phyloP scores from a whole-genome alignment of 2,113 vertebrate species.

The Nanger granti region DNA sequence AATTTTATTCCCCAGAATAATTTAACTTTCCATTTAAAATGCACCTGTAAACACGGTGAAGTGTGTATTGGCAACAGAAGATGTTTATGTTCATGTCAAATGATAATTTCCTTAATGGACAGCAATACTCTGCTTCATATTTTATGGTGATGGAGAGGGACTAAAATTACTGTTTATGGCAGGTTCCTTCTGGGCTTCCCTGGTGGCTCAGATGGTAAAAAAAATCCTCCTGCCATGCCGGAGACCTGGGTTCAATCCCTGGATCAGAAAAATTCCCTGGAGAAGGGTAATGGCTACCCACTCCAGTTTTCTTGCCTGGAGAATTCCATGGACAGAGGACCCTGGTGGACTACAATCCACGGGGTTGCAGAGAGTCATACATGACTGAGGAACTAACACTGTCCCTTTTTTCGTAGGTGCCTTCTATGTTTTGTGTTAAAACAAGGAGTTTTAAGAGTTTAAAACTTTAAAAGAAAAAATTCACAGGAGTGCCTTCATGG shows the following conservation, averaged over 20 bases:
- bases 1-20: constrained; percentile 65
- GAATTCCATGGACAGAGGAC: not conserved
- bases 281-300: not conserved
- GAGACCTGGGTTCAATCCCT: not conserved
- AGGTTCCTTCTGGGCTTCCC: not conserved
- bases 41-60: constrained; percentile 2
- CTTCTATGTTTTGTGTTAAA: not conserved
- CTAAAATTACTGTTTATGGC: not conserved
- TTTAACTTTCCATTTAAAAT: constrained; percentile 64
- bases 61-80: constrained; percentile 9
- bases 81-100: not conserved
- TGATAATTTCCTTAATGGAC: constrained; percentile 26
- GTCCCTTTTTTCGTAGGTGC: not conserved
- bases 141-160: constrained; percentile 13
- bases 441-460: not conserved
- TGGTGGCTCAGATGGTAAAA: not conserved
- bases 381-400: not conserved
- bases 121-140: not conserved
- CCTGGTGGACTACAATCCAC: not conserved
- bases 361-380: not conserved
- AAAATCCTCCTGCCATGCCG: not conserved
- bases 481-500: not conserved
- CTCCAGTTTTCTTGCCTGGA: not conserved
- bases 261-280: not conserved
- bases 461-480: not conserved